Evolutionary conservation across 2,797 vertebrate species (phyloP).

Genomic region (Heteromormyrus szaboi): DNA sequence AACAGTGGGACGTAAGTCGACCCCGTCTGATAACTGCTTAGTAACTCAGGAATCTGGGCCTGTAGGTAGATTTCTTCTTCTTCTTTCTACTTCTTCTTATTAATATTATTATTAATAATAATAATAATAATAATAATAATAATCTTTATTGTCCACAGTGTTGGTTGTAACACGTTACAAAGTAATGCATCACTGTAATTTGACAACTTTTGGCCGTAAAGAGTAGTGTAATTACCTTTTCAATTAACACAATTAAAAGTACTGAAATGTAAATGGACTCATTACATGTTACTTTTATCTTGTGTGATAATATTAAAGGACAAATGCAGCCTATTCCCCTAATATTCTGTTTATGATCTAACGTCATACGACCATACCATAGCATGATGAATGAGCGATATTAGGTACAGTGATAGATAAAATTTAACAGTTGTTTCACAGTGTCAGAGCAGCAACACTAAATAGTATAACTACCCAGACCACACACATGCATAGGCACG

Average conservation of each 20-base stretch:
- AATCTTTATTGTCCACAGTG: neutral
- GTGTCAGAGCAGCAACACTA: neutral
- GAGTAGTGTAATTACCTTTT: neutral
- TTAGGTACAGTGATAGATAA: neutral
- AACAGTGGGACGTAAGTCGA: conserved; percentile 69
- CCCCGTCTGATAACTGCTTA: conserved; percentile 9
- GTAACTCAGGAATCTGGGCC: neutral
- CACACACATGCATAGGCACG: neutral
- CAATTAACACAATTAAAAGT: neutral
- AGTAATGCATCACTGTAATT: neutral
- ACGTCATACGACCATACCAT: neutral
- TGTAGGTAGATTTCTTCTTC: neutral
- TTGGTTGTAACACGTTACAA: neutral
- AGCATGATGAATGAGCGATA: neutral
- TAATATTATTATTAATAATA: too few relatives aligned
- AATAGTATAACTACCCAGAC: neutral
- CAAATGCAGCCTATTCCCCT: neutral
- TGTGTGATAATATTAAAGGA: neutral
- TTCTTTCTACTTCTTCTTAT: neutral
- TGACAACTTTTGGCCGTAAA: neutral
- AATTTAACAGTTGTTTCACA: neutral
- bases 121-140: neutral
- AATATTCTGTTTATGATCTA: neutral
- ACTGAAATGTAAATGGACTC: neutral
- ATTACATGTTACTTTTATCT: neutral